These are phyloP conservation scores for Sylvilagus bachmani DNA, from an alignment of 2,113 vertebrate species.

Conservation along the genomic window DNA sequence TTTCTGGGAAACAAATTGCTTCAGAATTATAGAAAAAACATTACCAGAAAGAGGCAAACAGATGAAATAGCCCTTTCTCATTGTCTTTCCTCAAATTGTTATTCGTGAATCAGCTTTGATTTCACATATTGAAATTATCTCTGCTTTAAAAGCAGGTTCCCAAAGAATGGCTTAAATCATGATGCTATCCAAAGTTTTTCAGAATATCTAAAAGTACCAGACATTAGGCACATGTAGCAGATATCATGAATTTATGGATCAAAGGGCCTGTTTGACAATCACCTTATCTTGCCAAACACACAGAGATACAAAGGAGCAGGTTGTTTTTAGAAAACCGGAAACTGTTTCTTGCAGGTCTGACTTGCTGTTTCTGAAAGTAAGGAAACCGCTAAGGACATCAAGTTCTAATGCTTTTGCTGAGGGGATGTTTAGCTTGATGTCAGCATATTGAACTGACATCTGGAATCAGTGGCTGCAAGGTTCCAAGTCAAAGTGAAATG, in stretches of 20 bases:
- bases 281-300: background rate
- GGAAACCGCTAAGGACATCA: background rate
- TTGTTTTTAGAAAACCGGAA: background rate
- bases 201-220: background rate
- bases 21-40: background rate
- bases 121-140: background rate
- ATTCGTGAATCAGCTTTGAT: background rate
- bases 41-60: background rate
- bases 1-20: background rate
- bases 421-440: background rate
- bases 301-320: background rate
- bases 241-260: background rate
- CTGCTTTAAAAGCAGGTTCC: background rate
- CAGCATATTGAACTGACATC: fast-evolving
- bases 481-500: background rate
- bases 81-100: background rate
- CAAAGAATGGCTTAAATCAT: background rate
- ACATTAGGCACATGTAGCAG: background rate
- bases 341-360: background rate
- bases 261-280: background rate
- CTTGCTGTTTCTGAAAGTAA: background rate
- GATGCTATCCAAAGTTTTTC: background rate
- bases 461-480: background rate
- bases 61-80: background rate
- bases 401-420: fast-evolving